phyloP scores from a whole-genome alignment of 2,888 invertebrate genomes.

The Acrobasis consociella region DNA sequence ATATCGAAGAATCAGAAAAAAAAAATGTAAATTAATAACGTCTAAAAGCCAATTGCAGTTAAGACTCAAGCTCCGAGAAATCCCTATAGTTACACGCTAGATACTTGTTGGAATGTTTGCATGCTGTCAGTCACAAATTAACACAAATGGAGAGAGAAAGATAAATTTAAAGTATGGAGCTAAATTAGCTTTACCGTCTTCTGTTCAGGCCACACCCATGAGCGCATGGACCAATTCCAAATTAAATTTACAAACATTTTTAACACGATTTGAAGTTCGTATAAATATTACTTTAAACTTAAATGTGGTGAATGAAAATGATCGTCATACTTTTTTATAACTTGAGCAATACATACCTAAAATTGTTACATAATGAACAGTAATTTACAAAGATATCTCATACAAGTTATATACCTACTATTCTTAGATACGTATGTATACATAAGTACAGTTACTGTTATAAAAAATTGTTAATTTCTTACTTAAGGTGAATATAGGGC shows the following conservation, averaged over 20 bases:
- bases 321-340: constrained; percentile 42
- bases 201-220: constrained; percentile 77
- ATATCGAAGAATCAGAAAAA: constrained; percentile 57
- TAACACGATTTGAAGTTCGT: background rate
- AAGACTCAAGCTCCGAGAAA: constrained; percentile 58
- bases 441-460: too few relatives aligned
- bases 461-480: too few relatives aligned
- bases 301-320: constrained; percentile 29
- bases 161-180: constrained; percentile 49
- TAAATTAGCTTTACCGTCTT: constrained; percentile 77
- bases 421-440: too few relatives aligned
- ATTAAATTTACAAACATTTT: constrained; percentile 31
- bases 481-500: too few relatives aligned
- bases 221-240: constrained; percentile 72
- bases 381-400: too few relatives aligned
- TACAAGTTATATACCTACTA: too few relatives aligned
- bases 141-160: constrained; percentile 58
- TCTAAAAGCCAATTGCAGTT: constrained; percentile 73
- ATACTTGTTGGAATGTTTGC: constrained; percentile 56
- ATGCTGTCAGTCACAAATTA: constrained; percentile 79
- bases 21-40: constrained; percentile 38
- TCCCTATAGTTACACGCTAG: constrained; percentile 57
- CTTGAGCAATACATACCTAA: background rate
- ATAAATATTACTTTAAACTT: constrained; percentile 16
- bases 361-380: too few relatives aligned